Evolutionary conservation across 2,888 invertebrate species (phyloP).

Genomic region (Patella pellucida): DNA sequence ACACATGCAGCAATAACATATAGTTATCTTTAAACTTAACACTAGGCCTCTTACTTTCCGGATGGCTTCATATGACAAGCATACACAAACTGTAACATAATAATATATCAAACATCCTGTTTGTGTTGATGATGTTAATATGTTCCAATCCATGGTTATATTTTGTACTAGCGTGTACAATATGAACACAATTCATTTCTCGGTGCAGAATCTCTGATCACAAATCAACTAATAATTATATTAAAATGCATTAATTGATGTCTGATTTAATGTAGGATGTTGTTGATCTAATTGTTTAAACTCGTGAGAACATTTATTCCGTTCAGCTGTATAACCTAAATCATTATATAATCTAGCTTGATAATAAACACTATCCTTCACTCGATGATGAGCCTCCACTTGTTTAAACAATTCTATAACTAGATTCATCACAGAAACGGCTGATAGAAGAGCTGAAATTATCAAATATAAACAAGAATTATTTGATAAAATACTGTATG

Average conservation of each 20-base stretch:
- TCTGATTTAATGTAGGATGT: conserved; percentile 79
- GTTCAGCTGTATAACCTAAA: conserved; percentile 79
- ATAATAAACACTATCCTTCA: conserved; percentile 80
- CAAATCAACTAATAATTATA: too few relatives aligned
- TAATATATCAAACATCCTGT: too few relatives aligned
- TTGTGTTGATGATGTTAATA: too few relatives aligned
- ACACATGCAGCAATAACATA: too few relatives aligned
- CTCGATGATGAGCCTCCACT: conserved; percentile 82
- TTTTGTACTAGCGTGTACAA: too few relatives aligned
- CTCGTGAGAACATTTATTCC: conserved; percentile 87
- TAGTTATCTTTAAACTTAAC: too few relatives aligned
- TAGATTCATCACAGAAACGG: conserved; percentile 71
- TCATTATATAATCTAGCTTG: conserved; percentile 83
- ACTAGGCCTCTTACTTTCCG: too few relatives aligned
- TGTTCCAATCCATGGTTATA: too few relatives aligned
- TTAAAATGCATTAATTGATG: conserved; percentile 47
- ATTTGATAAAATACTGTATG: neutral
- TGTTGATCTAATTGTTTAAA: conserved; percentile 84
- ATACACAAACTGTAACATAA: too few relatives aligned
- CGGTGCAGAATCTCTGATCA: too few relatives aligned
- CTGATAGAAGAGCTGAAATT: conserved; percentile 48
- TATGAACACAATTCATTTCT: too few relatives aligned
- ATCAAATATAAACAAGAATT: conserved; percentile 64
- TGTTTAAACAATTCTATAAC: conserved; percentile 81
- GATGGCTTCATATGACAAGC: too few relatives aligned